A percentile compares a stretch with the other conserved stretches of the same genome.
phyloP scores from a whole-genome alignment of 2,113 vertebrate species.

The Pleuronectes platessa region DNA sequence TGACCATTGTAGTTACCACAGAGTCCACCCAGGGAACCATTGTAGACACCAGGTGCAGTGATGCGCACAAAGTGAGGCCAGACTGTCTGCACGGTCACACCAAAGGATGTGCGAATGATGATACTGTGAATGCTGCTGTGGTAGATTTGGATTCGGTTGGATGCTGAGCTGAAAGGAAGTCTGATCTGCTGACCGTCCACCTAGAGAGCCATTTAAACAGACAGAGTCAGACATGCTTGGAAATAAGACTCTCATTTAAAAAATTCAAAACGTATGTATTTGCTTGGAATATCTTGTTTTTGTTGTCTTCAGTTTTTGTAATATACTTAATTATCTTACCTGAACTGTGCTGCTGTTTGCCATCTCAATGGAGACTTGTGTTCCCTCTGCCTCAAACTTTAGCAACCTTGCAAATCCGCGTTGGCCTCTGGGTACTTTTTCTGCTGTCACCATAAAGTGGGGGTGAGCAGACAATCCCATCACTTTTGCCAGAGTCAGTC shows the following conservation, averaged over 20 bases:
- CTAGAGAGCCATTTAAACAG: slow-evolving; percentile 36
- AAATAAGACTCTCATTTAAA: no score
- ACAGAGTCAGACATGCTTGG: no score
- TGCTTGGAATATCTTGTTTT: background rate
- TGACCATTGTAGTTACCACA: slow-evolving; percentile 72
- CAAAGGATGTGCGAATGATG: slow-evolving; percentile 68
- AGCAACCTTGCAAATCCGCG: slow-evolving; percentile 42
- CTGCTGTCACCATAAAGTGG: slow-evolving; percentile 55
- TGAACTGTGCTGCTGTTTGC: slow-evolving; percentile 27
- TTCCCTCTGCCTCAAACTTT: slow-evolving; percentile 57
- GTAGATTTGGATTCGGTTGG: slow-evolving; percentile 47
- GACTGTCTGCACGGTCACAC: slow-evolving; percentile 68
- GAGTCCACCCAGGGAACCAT: slow-evolving; percentile 64
- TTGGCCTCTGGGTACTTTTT: slow-evolving; percentile 59
- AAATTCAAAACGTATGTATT: background rate
- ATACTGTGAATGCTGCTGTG: slow-evolving; percentile 62
- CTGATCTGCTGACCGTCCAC: slow-evolving; percentile 65
- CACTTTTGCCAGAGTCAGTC: slow-evolving; percentile 59
- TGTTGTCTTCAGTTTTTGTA: no score
- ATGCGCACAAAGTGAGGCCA: slow-evolving; percentile 67
- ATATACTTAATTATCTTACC: slow-evolving; percentile 30
- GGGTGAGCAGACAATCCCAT: slow-evolving; percentile 30
- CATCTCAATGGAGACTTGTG: slow-evolving; percentile 54
- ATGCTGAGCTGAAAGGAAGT: slow-evolving; percentile 46
- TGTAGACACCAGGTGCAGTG: slow-evolving; percentile 68